These are phyloP conservation scores for Rhagoletis pomonella DNA, from an alignment of 1,140 invertebrate species.

Conservation along the genomic window DNA sequence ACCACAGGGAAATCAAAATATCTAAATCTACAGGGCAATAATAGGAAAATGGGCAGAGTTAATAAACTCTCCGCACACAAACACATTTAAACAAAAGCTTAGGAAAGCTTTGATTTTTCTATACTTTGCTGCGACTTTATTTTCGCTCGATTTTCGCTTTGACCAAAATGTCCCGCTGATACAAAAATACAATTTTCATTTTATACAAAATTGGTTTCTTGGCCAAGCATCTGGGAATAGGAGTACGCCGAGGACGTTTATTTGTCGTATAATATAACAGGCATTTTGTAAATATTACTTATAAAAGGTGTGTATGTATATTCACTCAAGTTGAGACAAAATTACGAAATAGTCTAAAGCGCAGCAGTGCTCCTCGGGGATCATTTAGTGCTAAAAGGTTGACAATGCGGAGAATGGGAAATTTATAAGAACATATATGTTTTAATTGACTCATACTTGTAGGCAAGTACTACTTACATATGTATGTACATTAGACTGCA, in stretches of 20 bases:
- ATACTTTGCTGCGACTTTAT: neutral
- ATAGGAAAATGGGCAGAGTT: neutral
- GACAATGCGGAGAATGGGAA: too few species aligned
- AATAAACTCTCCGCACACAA: neutral
- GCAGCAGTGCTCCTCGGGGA: neutral
- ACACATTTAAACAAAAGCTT: neutral
- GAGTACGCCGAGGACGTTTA: neutral
- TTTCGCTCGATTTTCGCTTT: neutral
- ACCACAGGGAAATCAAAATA: constrained; percentile 17
- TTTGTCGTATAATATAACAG: neutral
- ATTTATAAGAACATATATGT: too few species aligned
- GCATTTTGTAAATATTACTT: neutral
- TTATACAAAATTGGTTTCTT: neutral
- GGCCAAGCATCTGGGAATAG: neutral
- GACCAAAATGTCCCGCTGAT: neutral
- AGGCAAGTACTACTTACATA: too few species aligned
- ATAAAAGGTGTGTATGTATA: neutral
- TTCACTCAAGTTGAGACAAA: neutral
- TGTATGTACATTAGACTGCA: too few species aligned
- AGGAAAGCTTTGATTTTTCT: neutral
- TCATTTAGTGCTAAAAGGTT: constrained; percentile 43
- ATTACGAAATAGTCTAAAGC: constrained; percentile 10
- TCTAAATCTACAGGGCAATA: neutral
- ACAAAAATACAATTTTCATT: neutral
- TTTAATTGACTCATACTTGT: too few species aligned